Base-by-base conservation (phyloP, 2,797 vertebrate genomes). In the Echeneis naucrates region DNA sequence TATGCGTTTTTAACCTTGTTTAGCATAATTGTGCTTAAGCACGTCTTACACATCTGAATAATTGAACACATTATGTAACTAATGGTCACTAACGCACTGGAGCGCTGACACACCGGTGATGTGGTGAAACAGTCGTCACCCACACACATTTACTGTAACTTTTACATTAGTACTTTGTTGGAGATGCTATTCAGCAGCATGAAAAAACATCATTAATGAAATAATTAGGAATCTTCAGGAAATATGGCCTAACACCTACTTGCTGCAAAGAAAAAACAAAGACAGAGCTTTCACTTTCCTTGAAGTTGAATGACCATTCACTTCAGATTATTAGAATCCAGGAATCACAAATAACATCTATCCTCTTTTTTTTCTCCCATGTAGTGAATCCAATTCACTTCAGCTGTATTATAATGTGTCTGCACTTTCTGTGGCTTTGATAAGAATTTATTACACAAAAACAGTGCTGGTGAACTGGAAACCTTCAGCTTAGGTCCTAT, bases 381-480 rank as follows among this genome's bases (percentile, higher is more conserved):
- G 1, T 1, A 23, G 14, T 61, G 35, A 45, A 47, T 27, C 21
- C 53, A 21, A 2, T 77, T 73, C 75, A 30, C 48, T 65, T 24
- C 14, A 35, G 47, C 51, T 59, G 62, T 81, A 57, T 72, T 74
- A 79, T 81, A 59, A 5, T 13, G 17, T 21, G 56, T 69, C 47
- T 62, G 12, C 12, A 54, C 17, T 77, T 62, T 61, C 55, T 61
- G 30, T 60, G 37, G 53, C 26, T 64, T n/a, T 45, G 45, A 21
- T 40, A 54, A 38, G 33, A 21, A 33, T 68, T 2, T 35, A 58
- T 60, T 21, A 16, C 33, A 30, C 17, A 33, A 37, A 65, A 30
- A 48, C 11, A 42, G 9, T 23, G 48, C 17, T 1, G 30, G 9
- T 4, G 17, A 30, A 52, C 3, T 68, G 19, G 38, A 58, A n/a